phyloP scores from a whole-genome alignment of 2,888 invertebrate genomes.

The Pheosia gnoma region DNA sequence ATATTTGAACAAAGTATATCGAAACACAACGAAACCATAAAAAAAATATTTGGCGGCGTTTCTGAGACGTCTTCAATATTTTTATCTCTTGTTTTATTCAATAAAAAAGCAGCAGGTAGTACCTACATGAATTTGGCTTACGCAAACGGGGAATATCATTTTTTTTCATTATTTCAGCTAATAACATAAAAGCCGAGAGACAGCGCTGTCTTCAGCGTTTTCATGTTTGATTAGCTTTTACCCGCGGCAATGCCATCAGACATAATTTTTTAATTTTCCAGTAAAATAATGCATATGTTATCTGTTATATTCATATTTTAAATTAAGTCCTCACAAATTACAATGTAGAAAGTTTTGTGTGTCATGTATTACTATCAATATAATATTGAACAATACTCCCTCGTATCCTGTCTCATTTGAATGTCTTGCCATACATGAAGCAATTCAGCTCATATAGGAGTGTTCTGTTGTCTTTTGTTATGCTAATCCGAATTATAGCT shows the following conservation, averaged over 20 bases:
- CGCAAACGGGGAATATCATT: background rate
- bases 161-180: constrained; percentile 3
- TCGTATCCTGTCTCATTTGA: background rate
- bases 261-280: too few species aligned
- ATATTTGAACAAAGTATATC: background rate
- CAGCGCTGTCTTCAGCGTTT: background rate
- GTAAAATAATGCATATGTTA: background rate
- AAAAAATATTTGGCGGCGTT: background rate
- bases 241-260: too few species aligned
- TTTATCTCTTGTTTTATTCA: background rate
- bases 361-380: background rate
- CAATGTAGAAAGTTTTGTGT: constrained; percentile 5
- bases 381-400: constrained; percentile 2
- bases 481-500: background rate
- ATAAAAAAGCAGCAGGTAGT: background rate
- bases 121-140: background rate
- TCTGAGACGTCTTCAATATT: background rate
- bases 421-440: constrained; percentile 1
- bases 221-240: background rate
- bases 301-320: background rate
- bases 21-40: background rate
- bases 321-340: background rate
- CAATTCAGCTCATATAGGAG: background rate
- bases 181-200: constrained; percentile 1
- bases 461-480: constrained; percentile 5